Evolutionary conservation across 2,113 vertebrate species (phyloP), one percentile per base, ranked within the genome.

Genomic region (Oplegnathus fasciatus): DNA sequence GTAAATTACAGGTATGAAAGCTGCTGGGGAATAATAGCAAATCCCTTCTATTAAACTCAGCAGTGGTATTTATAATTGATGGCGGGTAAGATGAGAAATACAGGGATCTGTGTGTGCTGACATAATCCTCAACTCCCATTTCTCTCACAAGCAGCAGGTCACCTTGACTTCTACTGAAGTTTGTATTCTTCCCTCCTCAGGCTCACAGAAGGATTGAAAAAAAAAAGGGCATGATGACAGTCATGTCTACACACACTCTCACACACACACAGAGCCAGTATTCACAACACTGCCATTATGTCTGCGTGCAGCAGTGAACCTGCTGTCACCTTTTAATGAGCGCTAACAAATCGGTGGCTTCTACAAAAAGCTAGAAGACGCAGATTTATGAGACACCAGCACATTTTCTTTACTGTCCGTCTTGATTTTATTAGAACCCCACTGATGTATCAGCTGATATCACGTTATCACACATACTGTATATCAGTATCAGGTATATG

Each of bases 131-230:
- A 66, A 79, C 58, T 58, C 62, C 20, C 22, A 13, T 64, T 83
- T 67, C 76, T 61, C 40, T 55, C 52, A 52, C 17, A 50, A 55
- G 52, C 68, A 80, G 62, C 42, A 83, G 92, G 90, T 88, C 89
- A 90, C 79, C 79, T 91, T 90, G 89, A 82, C 87, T 75, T 85
- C 5, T n/a, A 50, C 46, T 74, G 22, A 82, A 82, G 54, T 77
- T 66, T 85, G 46, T 77, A 50, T 86, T 71, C 28, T 62, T 75
- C 32, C 77, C 69, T 82, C 66, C 57, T 80, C 50, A 58, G 37
- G 18, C 80, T 78, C 28, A 37, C 3, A 6, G 34, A 37, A 37
- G 34, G 34, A 37, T 37, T 37, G 34, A 37, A 37, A 37, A 37
- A 37, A 37, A 37, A 37, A 37, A 37, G 34, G 34, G 34, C 34